Percentiles rank a stretch among this genome's conserved stretches.
phyloP scores from a whole-genome alignment of 2,888 invertebrate species.

The Hecatera dysodea region DNA sequence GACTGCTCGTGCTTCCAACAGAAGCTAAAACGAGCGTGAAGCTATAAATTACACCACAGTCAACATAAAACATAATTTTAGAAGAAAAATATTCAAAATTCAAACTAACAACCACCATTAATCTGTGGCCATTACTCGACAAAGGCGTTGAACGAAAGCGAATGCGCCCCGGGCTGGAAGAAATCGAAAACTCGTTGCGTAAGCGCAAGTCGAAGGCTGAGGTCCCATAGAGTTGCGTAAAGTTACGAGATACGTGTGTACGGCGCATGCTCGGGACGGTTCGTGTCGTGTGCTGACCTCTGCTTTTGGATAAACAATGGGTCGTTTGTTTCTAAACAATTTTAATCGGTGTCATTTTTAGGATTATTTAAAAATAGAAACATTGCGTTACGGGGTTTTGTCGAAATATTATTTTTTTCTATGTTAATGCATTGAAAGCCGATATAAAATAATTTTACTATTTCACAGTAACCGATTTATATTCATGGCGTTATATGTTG shows the following conservation, averaged over 20 bases:
- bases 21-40: constrained; percentile 23
- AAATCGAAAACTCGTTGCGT: constrained; percentile 86
- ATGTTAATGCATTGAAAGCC: not conserved
- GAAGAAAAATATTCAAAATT: constrained; percentile 46
- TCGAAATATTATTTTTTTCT: not conserved
- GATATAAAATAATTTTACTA: not conserved
- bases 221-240: constrained; percentile 81
- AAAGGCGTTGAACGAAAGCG: constrained; percentile 78
- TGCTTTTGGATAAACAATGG: constrained; percentile 64
- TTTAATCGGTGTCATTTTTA: constrained; percentile 56
- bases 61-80: constrained; percentile 16
- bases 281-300: constrained; percentile 62
- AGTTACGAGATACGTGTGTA: constrained; percentile 66
- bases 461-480: too few relatives aligned
- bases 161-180: constrained; percentile 80
- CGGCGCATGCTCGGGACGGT: constrained; percentile 64
- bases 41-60: constrained; percentile 16
- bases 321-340: constrained; percentile 61
- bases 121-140: constrained; percentile 46
- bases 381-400: constrained; percentile 16
- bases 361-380: constrained; percentile 39
- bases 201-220: constrained; percentile 81
- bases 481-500: not conserved
- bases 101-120: constrained; percentile 27
- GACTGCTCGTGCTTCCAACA: constrained; percentile 8